Evolutionary conservation across 2,797 vertebrate species (phyloP).

Genomic region (Hydrophis major): DNA sequence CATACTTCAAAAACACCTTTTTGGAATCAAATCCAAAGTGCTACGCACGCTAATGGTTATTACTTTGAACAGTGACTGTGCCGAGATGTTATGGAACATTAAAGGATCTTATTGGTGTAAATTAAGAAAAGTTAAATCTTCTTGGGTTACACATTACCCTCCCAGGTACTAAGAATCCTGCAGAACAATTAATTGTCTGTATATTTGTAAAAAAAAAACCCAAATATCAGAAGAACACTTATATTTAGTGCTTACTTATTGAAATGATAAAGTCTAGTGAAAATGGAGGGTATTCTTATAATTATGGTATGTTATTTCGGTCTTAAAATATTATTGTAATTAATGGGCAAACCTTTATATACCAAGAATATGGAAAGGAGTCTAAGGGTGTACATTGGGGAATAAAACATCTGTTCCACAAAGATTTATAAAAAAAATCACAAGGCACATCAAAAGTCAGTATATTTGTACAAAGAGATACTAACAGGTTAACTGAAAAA

Average conservation of each 20-base stretch:
- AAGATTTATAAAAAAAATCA: background rate
- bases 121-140: background rate
- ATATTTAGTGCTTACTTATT: background rate
- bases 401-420: background rate
- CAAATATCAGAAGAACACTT: background rate
- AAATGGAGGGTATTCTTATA: background rate
- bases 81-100: background rate
- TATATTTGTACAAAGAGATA: background rate
- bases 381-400: background rate
- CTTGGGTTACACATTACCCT: background rate
- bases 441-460: background rate
- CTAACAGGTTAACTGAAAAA: conserved; percentile 6
- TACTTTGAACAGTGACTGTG: background rate
- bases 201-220: background rate
- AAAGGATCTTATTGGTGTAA: background rate
- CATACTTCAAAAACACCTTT: background rate
- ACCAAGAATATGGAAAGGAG: background rate
- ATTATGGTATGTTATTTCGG: background rate
- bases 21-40: background rate
- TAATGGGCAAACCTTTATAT: background rate
- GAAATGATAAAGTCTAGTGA: background rate
- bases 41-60: background rate
- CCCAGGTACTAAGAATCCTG: background rate
- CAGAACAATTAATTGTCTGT: background rate
- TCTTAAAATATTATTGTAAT: background rate